Base-by-base conservation (phyloP, 1,140 invertebrate species). In the Lethrus apterus region DNA sequence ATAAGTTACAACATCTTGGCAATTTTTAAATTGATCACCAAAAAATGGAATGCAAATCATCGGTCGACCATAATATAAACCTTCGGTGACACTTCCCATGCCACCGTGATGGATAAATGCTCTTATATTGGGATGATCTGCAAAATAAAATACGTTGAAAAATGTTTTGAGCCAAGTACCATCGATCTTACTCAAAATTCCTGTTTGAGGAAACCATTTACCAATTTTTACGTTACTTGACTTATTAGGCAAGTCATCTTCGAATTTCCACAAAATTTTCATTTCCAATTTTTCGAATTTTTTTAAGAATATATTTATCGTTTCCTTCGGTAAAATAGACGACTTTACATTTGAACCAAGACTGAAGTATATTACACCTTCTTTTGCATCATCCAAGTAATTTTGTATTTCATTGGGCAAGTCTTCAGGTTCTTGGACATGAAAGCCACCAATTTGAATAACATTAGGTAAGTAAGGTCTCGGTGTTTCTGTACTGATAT, bases 381-480 rank as follows among this genome's bases (percentile, higher is more conserved):
- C 5, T n/a, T 26, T 21, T 3, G 15, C 21, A 14, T 26, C 11
- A 3, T 40, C 36, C 4, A 40, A 14, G 23, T 40, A 23, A 17
- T n/a, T 26, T n/a, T 40, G 19, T 14, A 46, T 3, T 19, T 46
- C 38, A n/a, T 76, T 14, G 8, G 56, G 54, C 15, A 65, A 44
- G 18, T 44, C 26, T 41, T 57, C 50, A 21, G 53, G 34, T 14
- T 57, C 44, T 20, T 59, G 32, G 11, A 62, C 44, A 46, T 60
- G 58, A 40, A 55, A 60, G 4, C 63, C 63, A 19, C 56, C 56
- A 47, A 70, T 60, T 44, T 67, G 64, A 26, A 70, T 67, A 55
- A 68, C 63, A 41, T 62, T 50, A 26, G 55, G 55, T 26, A 53
- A 40, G 15, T 49, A 42, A 30, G 66, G 65, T 34, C 60, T 49